Evolutionary conservation across 2,113 vertebrate genomes (phyloP).

Genomic region (Regulus satrapa): DNA sequence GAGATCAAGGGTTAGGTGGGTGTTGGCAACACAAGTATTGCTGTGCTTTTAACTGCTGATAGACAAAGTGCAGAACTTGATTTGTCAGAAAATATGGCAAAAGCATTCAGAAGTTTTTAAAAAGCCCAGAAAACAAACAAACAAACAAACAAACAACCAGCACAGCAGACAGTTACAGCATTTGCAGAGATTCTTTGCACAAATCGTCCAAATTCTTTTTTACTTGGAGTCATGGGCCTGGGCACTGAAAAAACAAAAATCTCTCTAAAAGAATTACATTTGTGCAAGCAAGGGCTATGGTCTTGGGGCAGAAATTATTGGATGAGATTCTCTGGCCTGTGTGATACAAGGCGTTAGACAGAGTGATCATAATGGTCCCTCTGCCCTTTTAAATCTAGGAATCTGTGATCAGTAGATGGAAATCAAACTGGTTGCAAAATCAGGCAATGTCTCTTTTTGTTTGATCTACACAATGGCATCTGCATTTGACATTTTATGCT

Average conservation of each 20-base stretch:
- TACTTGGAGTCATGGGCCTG: neutral
- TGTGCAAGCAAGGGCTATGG: neutral
- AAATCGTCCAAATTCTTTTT: neutral
- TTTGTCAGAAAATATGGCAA: neutral
- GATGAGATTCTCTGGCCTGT: neutral
- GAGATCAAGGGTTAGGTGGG: neutral
- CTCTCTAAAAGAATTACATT: neutral
- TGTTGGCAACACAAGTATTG: neutral
- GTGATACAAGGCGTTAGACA: neutral
- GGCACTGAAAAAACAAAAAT: neutral
- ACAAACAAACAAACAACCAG: neutral
- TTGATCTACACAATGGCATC: neutral
- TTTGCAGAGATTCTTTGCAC: no score
- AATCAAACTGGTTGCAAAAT: neutral
- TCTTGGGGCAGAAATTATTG: neutral
- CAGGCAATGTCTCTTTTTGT: neutral
- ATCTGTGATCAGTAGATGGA: neutral
- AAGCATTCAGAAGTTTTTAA: neutral
- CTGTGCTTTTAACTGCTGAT: conserved; percentile 15
- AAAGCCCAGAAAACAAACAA: neutral
- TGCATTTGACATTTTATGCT: neutral
- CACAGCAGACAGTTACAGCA: neutral
- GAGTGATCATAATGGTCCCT: neutral
- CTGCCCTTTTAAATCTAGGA: conserved; percentile 14
- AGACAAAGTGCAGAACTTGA: neutral